Evolutionary conservation across 1,140 invertebrate species (phyloP), one percentile per base, ranked within the genome.

Genomic region (Notospermus geniculatus): DNA sequence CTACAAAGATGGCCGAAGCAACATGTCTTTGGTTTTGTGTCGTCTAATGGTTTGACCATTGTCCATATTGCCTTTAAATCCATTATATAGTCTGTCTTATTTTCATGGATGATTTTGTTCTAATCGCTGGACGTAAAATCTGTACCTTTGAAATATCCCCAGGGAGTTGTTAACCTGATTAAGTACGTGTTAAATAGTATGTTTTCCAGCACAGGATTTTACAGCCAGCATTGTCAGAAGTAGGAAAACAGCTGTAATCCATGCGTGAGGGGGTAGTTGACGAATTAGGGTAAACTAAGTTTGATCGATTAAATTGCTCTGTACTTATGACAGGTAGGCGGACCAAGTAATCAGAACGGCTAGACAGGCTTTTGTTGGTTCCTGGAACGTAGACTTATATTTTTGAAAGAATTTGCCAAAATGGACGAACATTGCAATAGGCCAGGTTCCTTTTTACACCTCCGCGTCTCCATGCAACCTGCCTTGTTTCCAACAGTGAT

Each of bases 151-250:
- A 62, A 27, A 43, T 59, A 17, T 52, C 56, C n/a, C 1, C n/a
- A n/a, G 15, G 7, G 27, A 46, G 45, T 27, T 52, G 13, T 19
- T 36, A 59, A 19, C 22, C 15, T 19, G 17, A 59, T 39, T 45
- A 23, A n/a, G 9, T 7, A 39, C 7, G 27, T 29, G 54, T 45
- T 52, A 28, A 39, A 32, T 53, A 28, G 59, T 59, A 45, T 64
- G 59, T 43, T 54, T 57, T 2, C 15, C 17, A 17, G 19, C 27
- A 32, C 55, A 43, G 57, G 46, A 52, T 29, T 52, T 27, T 45
- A 43, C 50, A 45, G 54, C 53, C 39, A 2, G 36, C 53, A 46
- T 60, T 60, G 63, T 64, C 45, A 17, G 59, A 22, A 2, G 66
- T 1, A 72, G 17, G 0, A 32, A 23, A 13, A 68, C 5, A 0